Conservation (phyloP, 2,888 invertebrate species). For the Antheraea assamensis region DNA sequence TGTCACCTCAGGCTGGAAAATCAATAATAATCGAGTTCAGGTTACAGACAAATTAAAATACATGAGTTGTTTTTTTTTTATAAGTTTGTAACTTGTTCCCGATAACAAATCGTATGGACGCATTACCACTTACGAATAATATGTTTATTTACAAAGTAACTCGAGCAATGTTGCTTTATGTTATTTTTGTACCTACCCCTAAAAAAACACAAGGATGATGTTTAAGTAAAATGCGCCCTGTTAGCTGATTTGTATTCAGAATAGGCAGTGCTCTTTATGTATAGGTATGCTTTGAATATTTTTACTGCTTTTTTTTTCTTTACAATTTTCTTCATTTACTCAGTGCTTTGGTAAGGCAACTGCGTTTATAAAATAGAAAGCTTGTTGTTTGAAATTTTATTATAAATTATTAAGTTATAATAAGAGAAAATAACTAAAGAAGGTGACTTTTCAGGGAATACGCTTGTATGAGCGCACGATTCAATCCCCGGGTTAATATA, state of each 20-base stretch:
- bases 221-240: constrained; percentile 16
- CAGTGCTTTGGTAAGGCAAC: background rate
- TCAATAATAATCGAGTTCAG: too few species aligned
- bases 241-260: constrained; percentile 20
- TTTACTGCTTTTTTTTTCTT: constrained; percentile 2
- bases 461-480: too few species aligned
- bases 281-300: constrained; percentile 17
- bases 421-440: too few species aligned
- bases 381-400: background rate
- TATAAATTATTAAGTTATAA: too few species aligned
- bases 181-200: constrained; percentile 13
- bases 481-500: too few species aligned
- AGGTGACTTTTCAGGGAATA: too few species aligned
- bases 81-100: constrained; percentile 32
- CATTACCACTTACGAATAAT: constrained; percentile 69
- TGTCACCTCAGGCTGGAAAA: too few species aligned
- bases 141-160: constrained; percentile 65
- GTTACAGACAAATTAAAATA: too few species aligned
- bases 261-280: constrained; percentile 7
- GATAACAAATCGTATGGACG: constrained; percentile 48
- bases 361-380: background rate
- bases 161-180: background rate
- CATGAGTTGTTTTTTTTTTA: background rate
- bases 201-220: constrained; percentile 4
- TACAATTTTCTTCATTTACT: background rate